Evolutionary conservation across 2,888 invertebrate species (phyloP).

Genomic region (Rhamphomyia laevipes): DNA sequence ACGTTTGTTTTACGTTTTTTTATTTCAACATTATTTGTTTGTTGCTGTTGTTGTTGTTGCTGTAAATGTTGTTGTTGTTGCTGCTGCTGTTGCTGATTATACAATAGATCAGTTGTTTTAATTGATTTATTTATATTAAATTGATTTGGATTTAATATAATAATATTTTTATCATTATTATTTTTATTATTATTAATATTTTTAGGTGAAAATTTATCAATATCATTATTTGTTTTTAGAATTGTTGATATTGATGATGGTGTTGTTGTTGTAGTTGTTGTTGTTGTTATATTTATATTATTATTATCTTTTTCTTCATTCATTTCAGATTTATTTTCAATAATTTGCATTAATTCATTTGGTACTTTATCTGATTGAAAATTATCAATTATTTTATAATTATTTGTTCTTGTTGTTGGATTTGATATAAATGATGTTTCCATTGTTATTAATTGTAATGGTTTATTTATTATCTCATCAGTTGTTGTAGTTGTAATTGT

Average conservation of each 20-base stretch:
- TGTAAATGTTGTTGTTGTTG: slow-evolving; percentile 9
- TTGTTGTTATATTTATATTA: slow-evolving; percentile 13
- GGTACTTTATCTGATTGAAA: neutral
- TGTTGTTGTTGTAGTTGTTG: slow-evolving; percentile 15
- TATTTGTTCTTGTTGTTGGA: slow-evolving; percentile 21
- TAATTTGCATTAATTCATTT: neutral
- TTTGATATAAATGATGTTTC: slow-evolving; percentile 48
- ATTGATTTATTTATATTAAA: too few species aligned
- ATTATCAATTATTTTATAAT: slow-evolving; percentile 7
- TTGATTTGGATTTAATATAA: too few species aligned
- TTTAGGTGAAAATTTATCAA: neutral
- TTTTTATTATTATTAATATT: neutral
- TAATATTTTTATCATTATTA: neutral
- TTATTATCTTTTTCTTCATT: slow-evolving; percentile 9
- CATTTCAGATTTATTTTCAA: neutral
- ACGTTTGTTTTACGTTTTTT: neutral
- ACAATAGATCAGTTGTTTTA: too few species aligned
- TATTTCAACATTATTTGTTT: neutral
- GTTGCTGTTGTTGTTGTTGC: slow-evolving; percentile 7
- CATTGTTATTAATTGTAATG: slow-evolving; percentile 32
- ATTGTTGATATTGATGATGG: slow-evolving; percentile 8
- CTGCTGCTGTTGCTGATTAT: slow-evolving; percentile 4
- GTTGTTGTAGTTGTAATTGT: slow-evolving; percentile 40
- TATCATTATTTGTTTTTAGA: slow-evolving; percentile 7
- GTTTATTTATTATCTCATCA: slow-evolving; percentile 16